Evolutionary conservation across 2,113 vertebrate genomes (phyloP).

Genomic region (Tauraco erythrolophus): DNA sequence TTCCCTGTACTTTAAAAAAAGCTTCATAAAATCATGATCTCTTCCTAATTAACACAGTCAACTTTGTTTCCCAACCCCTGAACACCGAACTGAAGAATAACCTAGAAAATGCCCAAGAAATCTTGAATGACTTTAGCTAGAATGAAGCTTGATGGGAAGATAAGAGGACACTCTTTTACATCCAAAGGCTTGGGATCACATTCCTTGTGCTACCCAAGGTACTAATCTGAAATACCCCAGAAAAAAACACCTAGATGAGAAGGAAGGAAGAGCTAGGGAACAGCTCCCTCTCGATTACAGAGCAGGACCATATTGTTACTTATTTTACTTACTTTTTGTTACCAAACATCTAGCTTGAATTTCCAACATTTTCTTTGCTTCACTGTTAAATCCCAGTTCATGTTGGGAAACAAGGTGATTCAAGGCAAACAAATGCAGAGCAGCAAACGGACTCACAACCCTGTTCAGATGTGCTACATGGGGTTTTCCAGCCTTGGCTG

Average conservation of each 20-base stretch:
- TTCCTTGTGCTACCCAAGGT: neutral
- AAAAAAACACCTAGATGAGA: neutral
- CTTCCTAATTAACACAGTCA: neutral
- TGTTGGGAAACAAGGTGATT: neutral
- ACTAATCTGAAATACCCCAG: neutral
- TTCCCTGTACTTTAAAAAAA: neutral
- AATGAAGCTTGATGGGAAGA: neutral
- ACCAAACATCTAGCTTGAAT: neutral
- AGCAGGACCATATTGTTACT: neutral
- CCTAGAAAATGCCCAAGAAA: neutral
- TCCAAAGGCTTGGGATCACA: neutral
- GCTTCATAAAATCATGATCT: neutral
- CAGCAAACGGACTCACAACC: neutral
- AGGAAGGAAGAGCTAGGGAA: neutral
- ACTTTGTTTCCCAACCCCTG: neutral
- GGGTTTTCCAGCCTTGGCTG: neutral
- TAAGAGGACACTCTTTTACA: neutral
- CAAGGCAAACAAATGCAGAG: neutral
- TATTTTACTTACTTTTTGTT: neutral
- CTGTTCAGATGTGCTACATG: neutral
- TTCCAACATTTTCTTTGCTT: neutral
- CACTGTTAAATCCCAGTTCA: neutral
- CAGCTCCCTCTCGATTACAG: neutral
- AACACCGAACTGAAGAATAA: neutral
- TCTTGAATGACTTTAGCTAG: neutral